Evolutionary conservation across 53 echinoderm and acorn worm genomes (phyloP), one percentile per base, ranked within the genome.

Genomic region (Zoroaster sp.): DNA sequence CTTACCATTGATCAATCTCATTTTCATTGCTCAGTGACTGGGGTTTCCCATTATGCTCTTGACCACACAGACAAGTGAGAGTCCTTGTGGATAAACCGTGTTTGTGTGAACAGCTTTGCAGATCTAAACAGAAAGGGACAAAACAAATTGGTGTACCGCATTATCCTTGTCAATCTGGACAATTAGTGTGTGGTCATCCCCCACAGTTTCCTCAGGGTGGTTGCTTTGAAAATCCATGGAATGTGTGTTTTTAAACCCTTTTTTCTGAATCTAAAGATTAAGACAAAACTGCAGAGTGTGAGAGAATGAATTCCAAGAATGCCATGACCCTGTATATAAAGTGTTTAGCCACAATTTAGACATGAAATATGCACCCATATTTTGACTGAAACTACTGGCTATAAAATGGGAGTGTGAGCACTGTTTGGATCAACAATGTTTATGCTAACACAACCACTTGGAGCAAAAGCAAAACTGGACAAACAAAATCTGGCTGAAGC

Each of bases 181-280:
- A 59, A 66, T 66, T 28, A 43, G 12, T 79, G 79, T 79, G 79
- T 79, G 79, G 79, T 79, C 63, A 79, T 79, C 35, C 43, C 77
- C 39, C 59, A 36, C 63, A 79, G 11, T 33, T 20, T 12, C 47
- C 38, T 18, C 21, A 46, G 47, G 46, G 46, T 76, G 63, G 52
- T 13, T 14, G 79, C n/a, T 36, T 69, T 17, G 20, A 34, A 77
- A 77, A 79, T 79, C 40, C 66, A 0, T 42, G 67, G 67, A 81
- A 81, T 81, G 42, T 81, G 80, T 81, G 21, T 81, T 14, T 20
- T 8, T 41, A 4, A 1, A 8, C 3, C 0, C 20, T 55, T 38
- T 8, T 52, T 36, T 36, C 4, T 53, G 4, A 17, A 38, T 55
- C 18, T 40, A 32, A 41, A 83, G 44, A 80, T 80, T 59, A 63